A percentile compares a stretch with the other conserved stretches of the same genome.
Evolutionary conservation across 2,888 invertebrate genomes (phyloP).

Genomic region (Latheticus oryzae): DNA sequence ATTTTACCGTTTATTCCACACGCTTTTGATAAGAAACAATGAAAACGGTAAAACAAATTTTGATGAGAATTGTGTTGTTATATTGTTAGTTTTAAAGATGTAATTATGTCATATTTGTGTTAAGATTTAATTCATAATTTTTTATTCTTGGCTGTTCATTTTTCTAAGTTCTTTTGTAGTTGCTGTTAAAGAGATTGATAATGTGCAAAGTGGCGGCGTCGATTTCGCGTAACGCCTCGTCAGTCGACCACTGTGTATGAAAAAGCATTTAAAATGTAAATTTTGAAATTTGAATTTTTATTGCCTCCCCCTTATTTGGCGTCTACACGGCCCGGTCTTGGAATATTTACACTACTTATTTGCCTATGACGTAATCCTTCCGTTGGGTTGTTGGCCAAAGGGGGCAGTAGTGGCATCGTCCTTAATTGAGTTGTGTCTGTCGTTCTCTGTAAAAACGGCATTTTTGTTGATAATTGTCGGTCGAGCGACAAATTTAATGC

Average conservation of each 20-base stretch:
- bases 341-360: slow-evolving; percentile 31
- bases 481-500: slow-evolving; percentile 39
- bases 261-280: slow-evolving; percentile 65
- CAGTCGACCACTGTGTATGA: slow-evolving; percentile 59
- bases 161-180: no score
- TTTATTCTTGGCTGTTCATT: no score
- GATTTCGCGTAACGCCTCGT: slow-evolving; percentile 59
- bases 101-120: no score
- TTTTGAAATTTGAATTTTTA: slow-evolving; percentile 64
- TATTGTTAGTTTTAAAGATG: no score
- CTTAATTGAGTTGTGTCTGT: slow-evolving; percentile 26
- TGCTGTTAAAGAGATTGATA: slow-evolving; percentile 16
- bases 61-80: no score
- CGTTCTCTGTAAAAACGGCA: slow-evolving; percentile 23
- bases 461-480: slow-evolving; percentile 34
- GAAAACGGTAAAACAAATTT: no score
- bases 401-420: slow-evolving; percentile 6
- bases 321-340: slow-evolving; percentile 13
- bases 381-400: slow-evolving; percentile 1
- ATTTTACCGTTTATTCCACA: no score
- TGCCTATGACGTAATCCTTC: slow-evolving; percentile 15
- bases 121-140: no score
- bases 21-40: no score
- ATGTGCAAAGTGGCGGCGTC: slow-evolving; percentile 31
- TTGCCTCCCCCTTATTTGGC: slow-evolving; percentile 50